These are phyloP conservation scores for Carassius carassius DNA, from an alignment of 2,113 vertebrate species.

Conservation along the genomic window DNA sequence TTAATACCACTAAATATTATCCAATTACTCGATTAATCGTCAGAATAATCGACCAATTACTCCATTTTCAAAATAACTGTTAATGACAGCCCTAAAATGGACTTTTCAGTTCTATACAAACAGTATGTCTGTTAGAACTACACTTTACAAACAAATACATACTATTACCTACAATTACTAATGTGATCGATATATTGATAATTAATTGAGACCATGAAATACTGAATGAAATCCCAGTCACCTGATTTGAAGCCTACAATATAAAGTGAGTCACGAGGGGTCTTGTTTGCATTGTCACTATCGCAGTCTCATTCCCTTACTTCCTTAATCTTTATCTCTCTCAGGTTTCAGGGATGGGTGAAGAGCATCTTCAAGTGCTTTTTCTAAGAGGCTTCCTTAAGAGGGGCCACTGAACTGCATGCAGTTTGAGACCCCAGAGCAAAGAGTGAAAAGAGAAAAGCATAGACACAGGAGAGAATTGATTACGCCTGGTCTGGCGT, in stretches of 20 bases:
- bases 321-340: conserved; percentile 6
- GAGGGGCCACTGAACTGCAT: background rate
- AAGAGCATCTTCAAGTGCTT: conserved; percentile 33
- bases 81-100: too few species aligned
- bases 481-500: conserved; percentile 20
- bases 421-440: background rate
- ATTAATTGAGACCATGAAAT: background rate
- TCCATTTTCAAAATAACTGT: too few species aligned
- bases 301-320: conserved; percentile 17
- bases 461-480: background rate
- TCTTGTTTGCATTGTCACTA: background rate
- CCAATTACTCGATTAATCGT: too few species aligned
- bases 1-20: too few species aligned
- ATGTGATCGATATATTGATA: background rate
- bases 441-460: background rate
- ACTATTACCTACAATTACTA: background rate
- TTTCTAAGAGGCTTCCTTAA: conserved; percentile 6
- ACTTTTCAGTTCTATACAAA: background rate
- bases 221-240: background rate
- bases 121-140: background rate
- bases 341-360: background rate
- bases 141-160: background rate
- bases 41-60: too few species aligned
- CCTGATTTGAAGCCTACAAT: background rate
- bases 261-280: background rate